Evolutionary conservation across 2,113 vertebrate species (phyloP), one percentile per base, ranked within the genome.

Genomic region (Pelodiscus sinensis): DNA sequence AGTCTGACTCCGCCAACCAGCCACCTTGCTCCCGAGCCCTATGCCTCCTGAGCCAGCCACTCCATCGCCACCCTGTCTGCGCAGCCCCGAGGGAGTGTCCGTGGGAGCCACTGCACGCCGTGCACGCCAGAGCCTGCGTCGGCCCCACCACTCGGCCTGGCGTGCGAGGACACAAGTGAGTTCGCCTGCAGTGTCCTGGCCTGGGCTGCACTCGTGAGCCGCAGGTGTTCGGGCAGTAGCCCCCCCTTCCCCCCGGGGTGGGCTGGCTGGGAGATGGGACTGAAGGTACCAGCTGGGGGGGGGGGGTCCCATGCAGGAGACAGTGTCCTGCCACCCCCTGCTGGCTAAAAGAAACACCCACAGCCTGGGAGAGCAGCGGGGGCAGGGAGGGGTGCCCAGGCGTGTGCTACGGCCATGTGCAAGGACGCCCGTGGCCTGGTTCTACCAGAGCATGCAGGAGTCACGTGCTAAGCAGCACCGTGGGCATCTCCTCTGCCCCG

Each of bases 111-210:
- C 91, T 95, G 96, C 94, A 96, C 94, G 86, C 89, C 97, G 86
- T 92, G 58, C 90, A 86, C 88, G 89, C 88, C 94, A 0, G 96
- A 96, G 27, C 21, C 75, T 31, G 10, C 81, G 71, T 13, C 80
- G 0, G 82, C 57, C 19, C 79, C 81, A 0, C 62, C 58, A 2
- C 5, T 93, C 75, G 88, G 90, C 88, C 73, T 91, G 22, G 75
- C 94, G 95, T 94, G 94, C 15, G 96, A 94, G 55, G 96, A 87
- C 91, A 9, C 97, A 92, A 78, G 97, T 97, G 96, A 44, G 38
- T 44, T 44, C 38, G 38, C 38, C 38, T 44, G 38, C 38, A 44
- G 38, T 44, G 38, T 44, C 38, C 38, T 44, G 38, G 38, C 38
- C 38, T 4, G 38, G 38, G 38, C 38, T 44, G 38, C 38, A 44